Evolutionary conservation across 2,888 invertebrate genomes (phyloP).

Genomic region (Drosophila heteroneura): DNA sequence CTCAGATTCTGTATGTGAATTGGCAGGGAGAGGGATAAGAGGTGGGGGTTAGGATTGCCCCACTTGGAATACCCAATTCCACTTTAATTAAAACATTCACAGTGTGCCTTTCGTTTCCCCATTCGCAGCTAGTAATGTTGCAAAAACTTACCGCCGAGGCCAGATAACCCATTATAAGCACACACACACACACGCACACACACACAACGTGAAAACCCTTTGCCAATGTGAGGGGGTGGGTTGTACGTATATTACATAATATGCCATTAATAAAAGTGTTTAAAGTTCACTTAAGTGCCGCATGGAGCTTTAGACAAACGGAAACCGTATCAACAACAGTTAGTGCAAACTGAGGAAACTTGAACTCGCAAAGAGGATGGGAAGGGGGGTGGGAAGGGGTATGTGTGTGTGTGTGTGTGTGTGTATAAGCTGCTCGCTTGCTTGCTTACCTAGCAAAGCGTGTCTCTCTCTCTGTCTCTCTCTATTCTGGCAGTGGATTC

Average conservation of each 20-base stretch:
- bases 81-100: slow-evolving; percentile 83
- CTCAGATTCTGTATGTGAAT: slow-evolving; percentile 33
- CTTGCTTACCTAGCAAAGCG: slow-evolving; percentile 36
- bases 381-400: too few species aligned
- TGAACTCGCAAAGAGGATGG: slow-evolving; percentile 29
- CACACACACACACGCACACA: slow-evolving; percentile 11
- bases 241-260: slow-evolving; percentile 78
- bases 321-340: slow-evolving; percentile 79
- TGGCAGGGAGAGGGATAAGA: neutral
- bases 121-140: slow-evolving; percentile 78
- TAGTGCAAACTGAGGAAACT: slow-evolving; percentile 70
- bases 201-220: slow-evolving; percentile 25
- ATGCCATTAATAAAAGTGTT: slow-evolving; percentile 81
- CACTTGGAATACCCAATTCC: slow-evolving; percentile 81
- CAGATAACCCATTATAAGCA: slow-evolving; percentile 40
- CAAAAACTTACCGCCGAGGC: slow-evolving; percentile 66
- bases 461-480: neutral
- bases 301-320: slow-evolving; percentile 80
- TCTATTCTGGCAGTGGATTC: slow-evolving; percentile 30
- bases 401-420: too few species aligned
- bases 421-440: neutral
- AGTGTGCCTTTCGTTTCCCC: slow-evolving; percentile 52
- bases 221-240: neutral
- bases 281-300: slow-evolving; percentile 81
- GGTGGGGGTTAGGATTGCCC: slow-evolving; percentile 41